Evolutionary conservation across 1,140 invertebrate species (phyloP).

Genomic region (Nixonia krombeini): DNA sequence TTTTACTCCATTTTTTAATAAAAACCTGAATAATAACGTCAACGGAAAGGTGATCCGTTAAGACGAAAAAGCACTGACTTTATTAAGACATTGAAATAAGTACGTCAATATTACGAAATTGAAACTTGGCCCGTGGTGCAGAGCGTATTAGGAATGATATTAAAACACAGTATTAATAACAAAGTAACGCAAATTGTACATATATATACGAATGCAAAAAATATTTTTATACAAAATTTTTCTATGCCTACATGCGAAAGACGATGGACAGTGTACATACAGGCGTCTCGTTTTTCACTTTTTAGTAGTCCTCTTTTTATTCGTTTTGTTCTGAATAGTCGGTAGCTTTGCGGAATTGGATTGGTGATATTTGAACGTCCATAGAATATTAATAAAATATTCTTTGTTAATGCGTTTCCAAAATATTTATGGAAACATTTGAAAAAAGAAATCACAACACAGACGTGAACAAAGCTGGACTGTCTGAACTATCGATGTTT

Average conservation of each 20-base stretch:
- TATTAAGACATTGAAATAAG: neutral
- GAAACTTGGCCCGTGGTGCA: slow-evolving; percentile 52
- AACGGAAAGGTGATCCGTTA: neutral
- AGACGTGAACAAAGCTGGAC: no score
- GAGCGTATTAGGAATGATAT: slow-evolving; percentile 55
- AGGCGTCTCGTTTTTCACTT: slow-evolving; percentile 21
- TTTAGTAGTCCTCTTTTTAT: slow-evolving; percentile 9
- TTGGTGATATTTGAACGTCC: neutral
- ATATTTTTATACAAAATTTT: slow-evolving; percentile 72
- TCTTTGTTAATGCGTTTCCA: neutral
- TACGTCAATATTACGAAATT: slow-evolving; percentile 9
- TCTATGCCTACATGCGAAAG: slow-evolving; percentile 52
- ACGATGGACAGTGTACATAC: slow-evolving; percentile 34
- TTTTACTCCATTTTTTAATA: slow-evolving; percentile 10
- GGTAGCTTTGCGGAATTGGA: neutral
- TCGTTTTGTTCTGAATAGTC: neutral
- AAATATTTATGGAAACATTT: no score
- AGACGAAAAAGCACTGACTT: neutral
- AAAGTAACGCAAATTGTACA: slow-evolving; percentile 62
- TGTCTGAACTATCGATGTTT: no score
- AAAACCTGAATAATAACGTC: neutral
- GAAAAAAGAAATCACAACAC: no score
- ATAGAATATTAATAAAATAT: neutral
- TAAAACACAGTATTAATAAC: slow-evolving; percentile 67
- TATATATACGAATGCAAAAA: slow-evolving; percentile 54